Evolutionary conservation across 2,888 invertebrate genomes (phyloP), one percentile per base, ranked within the genome.

Genomic region (Alviniconcha strummeri): DNA sequence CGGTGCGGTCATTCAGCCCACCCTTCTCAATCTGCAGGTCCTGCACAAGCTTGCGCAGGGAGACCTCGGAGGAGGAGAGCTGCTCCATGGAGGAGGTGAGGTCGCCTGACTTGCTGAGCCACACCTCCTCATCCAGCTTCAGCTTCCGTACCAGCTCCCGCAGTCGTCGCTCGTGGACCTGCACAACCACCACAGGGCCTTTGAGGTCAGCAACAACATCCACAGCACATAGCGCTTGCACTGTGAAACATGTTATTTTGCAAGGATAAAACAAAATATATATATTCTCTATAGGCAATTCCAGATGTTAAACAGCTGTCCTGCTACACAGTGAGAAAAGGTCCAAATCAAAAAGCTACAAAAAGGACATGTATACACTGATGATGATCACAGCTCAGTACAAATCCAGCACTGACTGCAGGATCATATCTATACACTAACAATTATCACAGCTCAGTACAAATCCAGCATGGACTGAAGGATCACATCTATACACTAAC

Each of bases 1-100:
- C 90, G 0, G 90, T 87, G 78, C 90, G 89, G 76, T 91, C 90
- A 8, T 88, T 85, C 52, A 92, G 88, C 13, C 88, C 89, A 52
- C 88, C 86, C 75, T 91, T 91, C 84, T 92, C 92, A 71, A 89
- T 89, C 84, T 91, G 90, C 56, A 91, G 85, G 84, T 89, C 90
- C 82, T 91, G 90, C 15, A 91, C 86, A 82, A 89, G 88, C 55
- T 88, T 87, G 85, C 89, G 90, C 64, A 92, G 85, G n/a, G 89
- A 89, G 71, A 88, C 86, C 79, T 91, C 92, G 5, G 89, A 89
- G n/a, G 87, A 89, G 13, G 90, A 88, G 83, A 92, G 88, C 84
- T 92, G 90, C 71, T 90, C 89, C 71, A 92, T 88, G 60, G 91
- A 90, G n/a, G 87, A 86, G 80, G 91, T 91, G 77, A 91, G 87